Percentiles rank a stretch among this genome's conserved stretches.
Conservation (phyloP, 2,797 vertebrate species). For the Tympanoctomys barrerae region DNA sequence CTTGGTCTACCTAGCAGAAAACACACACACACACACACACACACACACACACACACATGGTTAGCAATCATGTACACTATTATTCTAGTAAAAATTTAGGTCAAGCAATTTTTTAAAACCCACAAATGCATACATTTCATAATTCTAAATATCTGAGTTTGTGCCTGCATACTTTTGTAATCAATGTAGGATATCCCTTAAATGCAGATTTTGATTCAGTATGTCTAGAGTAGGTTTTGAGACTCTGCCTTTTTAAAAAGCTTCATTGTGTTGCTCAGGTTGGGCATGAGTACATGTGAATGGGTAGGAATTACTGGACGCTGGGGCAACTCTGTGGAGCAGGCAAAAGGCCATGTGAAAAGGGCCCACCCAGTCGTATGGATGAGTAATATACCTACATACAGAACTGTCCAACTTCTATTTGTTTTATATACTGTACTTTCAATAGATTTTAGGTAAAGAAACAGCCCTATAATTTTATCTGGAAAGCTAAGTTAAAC, state of each 20-base stretch:
- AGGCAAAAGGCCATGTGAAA: not conserved
- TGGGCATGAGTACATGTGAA: not conserved
- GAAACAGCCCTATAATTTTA: not conserved
- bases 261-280: not conserved
- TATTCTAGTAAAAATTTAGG: not conserved
- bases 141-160: not conserved
- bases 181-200: not conserved
- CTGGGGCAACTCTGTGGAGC: not conserved
- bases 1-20: not conserved
- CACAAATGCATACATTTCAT: not conserved
- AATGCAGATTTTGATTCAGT: not conserved
- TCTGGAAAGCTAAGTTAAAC: not conserved
- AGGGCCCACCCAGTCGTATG: not conserved
- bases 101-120: not conserved
- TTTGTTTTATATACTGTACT: not conserved
- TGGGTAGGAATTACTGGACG: not conserved
- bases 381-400: not conserved
- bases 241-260: not conserved
- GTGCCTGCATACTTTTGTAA: not conserved
- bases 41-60: not conserved
- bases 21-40: not conserved
- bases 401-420: not conserved
- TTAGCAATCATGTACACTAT: not conserved
- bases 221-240: not conserved
- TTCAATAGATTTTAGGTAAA: slow-evolving; percentile 14